Base-by-base conservation (phyloP, 2,888 invertebrate species). In the Ochropleura plecta region DNA sequence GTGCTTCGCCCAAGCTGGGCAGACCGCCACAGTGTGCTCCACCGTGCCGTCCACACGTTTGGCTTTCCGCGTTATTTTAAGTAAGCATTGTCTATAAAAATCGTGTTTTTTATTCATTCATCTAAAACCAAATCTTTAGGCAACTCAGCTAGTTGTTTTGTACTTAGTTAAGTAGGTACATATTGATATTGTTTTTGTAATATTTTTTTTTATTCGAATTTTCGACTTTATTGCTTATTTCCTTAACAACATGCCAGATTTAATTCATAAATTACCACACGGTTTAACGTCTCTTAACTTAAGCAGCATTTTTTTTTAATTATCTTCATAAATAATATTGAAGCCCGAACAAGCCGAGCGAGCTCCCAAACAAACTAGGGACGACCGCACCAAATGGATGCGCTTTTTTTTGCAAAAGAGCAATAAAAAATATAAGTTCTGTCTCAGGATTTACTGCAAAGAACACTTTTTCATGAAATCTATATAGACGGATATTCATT, bases 371-470 rank as follows among this genome's bases (percentile, higher is more conserved):
- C 5, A 64, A 72, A 53, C 64, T 51, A 71, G 30, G 18, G 12
- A 49, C 20, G n/a, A 68, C 53, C 77, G 18, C 49, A 55, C n/a
- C 20, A 70, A 49, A 64, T n/a, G 16, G 12, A 20, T 48, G 20
- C 14, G 30, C 12, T 49, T 62, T 30, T n/a, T 73, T 62, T 51
- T n/a, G 42, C 20, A 66, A 76, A 12, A 30, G 10, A n/a, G 55
- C 16, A 55, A 53, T 40, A 59, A 44, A 59, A 59, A 44, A 30
- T 48, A 18, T 42, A 18, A 68, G 9, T 67, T 42, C 66, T 48
- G 40, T 66, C 12, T 48, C n/a, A 4, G 48, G 16, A 40, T 49
- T 18, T 30, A n/a, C 6, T 18, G 18, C 6, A 18, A 7, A 18
- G 9, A 14, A 7, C 30, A 18, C 44, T 44, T 60, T 30, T n/a